phyloP scores from a whole-genome alignment of 35 echinoderm and acorn worm species.

The Patiria miniata region DNA sequence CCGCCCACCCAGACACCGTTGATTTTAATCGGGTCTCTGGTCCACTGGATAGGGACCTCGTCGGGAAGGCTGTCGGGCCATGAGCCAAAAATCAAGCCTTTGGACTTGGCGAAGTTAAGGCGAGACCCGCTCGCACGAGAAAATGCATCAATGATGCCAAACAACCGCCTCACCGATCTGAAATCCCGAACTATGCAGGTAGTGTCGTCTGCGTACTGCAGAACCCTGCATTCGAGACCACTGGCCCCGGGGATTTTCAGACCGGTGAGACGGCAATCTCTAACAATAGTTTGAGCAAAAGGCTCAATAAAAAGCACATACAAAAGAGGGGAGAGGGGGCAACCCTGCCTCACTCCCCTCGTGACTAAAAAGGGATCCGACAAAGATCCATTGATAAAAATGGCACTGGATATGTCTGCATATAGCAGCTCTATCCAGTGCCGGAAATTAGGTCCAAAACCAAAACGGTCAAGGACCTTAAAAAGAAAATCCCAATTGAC shows the following conservation, averaged over 20 bases:
- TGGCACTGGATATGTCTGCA: slow-evolving; percentile 2
- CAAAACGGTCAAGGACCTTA: slow-evolving; percentile 13
- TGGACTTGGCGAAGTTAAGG: background rate
- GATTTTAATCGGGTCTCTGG: background rate
- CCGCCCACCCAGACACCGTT: no score
- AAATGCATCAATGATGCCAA: background rate
- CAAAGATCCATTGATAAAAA: background rate
- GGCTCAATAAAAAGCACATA: slow-evolving; percentile 46
- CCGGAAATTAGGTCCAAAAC: slow-evolving; percentile 40
- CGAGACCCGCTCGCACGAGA: no score
- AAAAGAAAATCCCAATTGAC: slow-evolving; percentile 15
- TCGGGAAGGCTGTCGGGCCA: background rate
- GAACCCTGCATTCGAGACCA: background rate
- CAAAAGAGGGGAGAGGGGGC: slow-evolving; percentile 32
- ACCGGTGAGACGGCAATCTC: background rate
- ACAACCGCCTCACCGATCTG: background rate
- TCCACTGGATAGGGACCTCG: background rate
- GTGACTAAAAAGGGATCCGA: background rate
- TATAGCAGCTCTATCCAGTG: slow-evolving; percentile 48
- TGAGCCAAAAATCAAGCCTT: background rate
- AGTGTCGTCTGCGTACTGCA: background rate
- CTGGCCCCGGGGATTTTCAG: background rate
- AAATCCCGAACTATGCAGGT: background rate
- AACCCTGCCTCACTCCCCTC: slow-evolving; percentile 41
- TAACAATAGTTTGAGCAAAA: background rate